A percentile compares a stretch with the other conserved stretches of the same genome.
Conservation (phyloP, 2,113 vertebrate species). For the Hypocryptadius cinnamomeus region DNA sequence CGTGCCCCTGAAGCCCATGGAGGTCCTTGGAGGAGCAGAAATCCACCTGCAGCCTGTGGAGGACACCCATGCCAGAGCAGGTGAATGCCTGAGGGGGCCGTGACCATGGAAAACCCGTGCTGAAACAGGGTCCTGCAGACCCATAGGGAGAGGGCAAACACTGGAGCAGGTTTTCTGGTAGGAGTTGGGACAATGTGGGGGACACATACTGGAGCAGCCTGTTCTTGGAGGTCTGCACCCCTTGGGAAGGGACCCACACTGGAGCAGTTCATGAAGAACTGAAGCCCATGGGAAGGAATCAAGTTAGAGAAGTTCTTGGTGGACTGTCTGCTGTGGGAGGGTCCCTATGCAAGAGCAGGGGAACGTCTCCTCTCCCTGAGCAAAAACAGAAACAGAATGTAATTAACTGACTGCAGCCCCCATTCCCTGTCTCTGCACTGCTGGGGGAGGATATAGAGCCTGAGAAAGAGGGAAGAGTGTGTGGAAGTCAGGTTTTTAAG, state of each 20-base stretch:
- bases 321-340: background rate
- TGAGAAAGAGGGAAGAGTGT: background rate
- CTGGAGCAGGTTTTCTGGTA: background rate
- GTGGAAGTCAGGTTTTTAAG: background rate
- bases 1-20: background rate
- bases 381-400: background rate
- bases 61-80: background rate
- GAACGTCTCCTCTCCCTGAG: background rate
- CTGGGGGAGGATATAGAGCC: accelerated
- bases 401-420: background rate
- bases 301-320: background rate
- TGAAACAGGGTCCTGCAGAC: background rate
- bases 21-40: background rate
- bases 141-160: too few species aligned
- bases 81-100: background rate
- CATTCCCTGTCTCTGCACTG: background rate
- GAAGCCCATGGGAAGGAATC: background rate
- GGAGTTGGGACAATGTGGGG: background rate
- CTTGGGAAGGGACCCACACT: accelerated
- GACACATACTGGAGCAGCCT: background rate
- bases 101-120: accelerated
- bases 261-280: background rate
- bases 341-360: background rate
- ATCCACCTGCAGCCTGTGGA: background rate
- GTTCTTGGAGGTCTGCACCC: background rate